Base-by-base conservation (phyloP, 2,888 invertebrate genomes). In the Eristalis intricaria region DNA sequence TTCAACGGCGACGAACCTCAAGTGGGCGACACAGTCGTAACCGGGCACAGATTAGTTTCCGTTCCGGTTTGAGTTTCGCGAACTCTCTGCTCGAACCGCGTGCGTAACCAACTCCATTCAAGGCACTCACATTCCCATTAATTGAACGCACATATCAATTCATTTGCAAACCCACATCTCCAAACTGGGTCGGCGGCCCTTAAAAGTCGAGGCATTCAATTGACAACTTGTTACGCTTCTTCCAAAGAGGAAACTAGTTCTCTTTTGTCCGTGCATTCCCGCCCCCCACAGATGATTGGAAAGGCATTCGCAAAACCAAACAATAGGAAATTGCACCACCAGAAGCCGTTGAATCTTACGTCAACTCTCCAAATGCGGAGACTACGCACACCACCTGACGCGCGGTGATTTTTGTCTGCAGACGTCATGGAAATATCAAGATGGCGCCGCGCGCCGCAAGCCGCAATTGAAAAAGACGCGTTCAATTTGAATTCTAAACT, bases 331-430 rank as follows among this genome's bases (percentile, higher is more conserved):
- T 43, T 63, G 58, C n/a, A 56, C 3, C 60, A 70, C 65, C 76
- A 70, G 61, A 70, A 60, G 74, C n/a, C 50, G 50, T 19, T 50
- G n/a, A 29, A 19, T 73, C 75, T 68, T 69, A 76, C 84, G 84
- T 79, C 83, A 87, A 73, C 29, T 23, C 35, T 64, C 87, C 79
- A 84, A 76, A 84, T 76, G 75, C 23, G 73, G 84, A 4, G n/a
- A n/a, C 3, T 32, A 8, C 50, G 2, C 50, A 50, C 71, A 73
- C 63, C 58, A 19, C 50, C 19, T 79, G 86, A 66, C 87, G 87
- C 66, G 75, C 65, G 40, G 4, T 15, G n/a, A 43, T 66, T 75
- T 58, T 65, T 60, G 69, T 64, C 77, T 40, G 64, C 65, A 70
- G 43, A 61, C 69, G 13, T 43, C 60, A 84, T 69, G 19, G 58